Evolutionary conservation across 2,797 vertebrate genomes (phyloP).

Genomic region (Sarcophilus harrisii): DNA sequence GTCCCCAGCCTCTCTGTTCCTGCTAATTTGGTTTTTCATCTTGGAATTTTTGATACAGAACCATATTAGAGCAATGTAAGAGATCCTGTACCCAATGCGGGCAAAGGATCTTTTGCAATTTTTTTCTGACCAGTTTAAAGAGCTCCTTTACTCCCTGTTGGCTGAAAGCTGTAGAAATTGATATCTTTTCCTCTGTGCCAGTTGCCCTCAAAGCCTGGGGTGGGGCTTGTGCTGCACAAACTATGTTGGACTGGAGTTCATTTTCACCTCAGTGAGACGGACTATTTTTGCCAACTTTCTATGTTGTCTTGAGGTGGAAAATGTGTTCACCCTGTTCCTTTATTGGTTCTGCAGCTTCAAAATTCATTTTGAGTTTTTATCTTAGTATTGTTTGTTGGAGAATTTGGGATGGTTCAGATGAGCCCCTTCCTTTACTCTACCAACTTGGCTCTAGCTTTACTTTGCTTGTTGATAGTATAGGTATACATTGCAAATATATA

Average conservation of each 20-base stretch:
- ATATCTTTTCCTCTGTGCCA: not conserved
- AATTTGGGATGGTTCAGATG: not conserved
- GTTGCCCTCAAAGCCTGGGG: not conserved
- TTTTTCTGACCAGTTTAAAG: not conserved
- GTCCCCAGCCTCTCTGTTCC: no score
- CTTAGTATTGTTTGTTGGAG: not conserved
- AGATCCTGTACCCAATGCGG: not conserved
- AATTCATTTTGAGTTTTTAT: not conserved
- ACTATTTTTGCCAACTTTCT: not conserved
- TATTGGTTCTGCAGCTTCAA: not conserved
- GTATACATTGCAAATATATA: not conserved
- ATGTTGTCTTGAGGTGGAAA: not conserved
- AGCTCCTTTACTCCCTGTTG: not conserved
- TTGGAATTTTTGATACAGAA: not conserved
- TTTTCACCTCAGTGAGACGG: not conserved
- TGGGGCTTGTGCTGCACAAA: not conserved
- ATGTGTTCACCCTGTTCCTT: not conserved
- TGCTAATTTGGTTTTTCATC: not conserved
- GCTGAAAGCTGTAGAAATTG: not conserved
- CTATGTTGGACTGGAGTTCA: fast-evolving
- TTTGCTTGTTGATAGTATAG: not conserved
- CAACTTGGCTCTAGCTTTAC: not conserved
- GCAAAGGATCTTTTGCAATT: not conserved
- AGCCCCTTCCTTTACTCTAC: not conserved
- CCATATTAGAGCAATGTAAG: no score